phyloP scores from a whole-genome alignment of 2,113 vertebrate species.

The Cryptomyrus ogoouensis region DNA sequence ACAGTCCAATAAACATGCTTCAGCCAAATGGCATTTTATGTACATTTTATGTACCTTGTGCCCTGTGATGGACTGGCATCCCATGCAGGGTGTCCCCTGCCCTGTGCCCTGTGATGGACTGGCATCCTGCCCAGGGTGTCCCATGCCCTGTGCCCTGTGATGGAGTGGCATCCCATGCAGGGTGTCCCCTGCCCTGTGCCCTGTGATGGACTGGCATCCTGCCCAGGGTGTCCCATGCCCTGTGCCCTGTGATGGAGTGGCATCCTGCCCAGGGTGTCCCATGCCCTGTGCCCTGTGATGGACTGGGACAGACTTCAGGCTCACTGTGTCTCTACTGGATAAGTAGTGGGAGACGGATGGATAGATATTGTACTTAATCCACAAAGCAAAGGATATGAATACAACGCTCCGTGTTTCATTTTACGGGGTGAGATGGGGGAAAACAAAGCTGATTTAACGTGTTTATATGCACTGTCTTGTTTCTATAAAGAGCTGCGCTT shows the following conservation, averaged over 20 bases:
- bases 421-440: not conserved
- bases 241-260: not conserved
- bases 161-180: too few relatives aligned
- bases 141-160: too few relatives aligned
- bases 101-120: too few relatives aligned
- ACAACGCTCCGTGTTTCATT: not conserved
- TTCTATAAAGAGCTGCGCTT: not conserved
- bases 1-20: not conserved
- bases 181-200: not conserved
- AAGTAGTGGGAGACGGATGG: not conserved
- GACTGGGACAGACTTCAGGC: not conserved
- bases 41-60: too few relatives aligned
- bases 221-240: not conserved
- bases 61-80: not conserved
- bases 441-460: not conserved
- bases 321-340: not conserved
- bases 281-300: not conserved
- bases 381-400: not conserved
- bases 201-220: not conserved
- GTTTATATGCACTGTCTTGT: not conserved
- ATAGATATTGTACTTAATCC: not conserved
- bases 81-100: too few relatives aligned
- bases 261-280: not conserved
- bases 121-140: not conserved
- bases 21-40: too few relatives aligned